Base-by-base conservation (phyloP, 2,113 vertebrate genomes). In the Eleginops maclovinus region DNA sequence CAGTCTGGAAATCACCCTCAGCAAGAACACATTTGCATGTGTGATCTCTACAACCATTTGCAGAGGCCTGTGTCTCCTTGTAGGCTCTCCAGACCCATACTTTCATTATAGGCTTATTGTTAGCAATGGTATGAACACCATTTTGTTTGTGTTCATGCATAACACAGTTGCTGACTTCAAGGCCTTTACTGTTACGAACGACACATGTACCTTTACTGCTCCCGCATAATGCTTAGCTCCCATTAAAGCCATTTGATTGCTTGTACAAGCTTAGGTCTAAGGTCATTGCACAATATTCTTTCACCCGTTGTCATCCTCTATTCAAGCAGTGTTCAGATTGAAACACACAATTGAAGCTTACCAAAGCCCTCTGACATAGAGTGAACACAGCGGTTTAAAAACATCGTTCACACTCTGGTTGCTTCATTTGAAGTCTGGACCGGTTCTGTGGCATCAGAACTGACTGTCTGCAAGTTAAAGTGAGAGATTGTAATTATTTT, bases 401-500 rank as follows among this genome's bases (percentile, higher is more conserved):
- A 19, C 36, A 55, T 6, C 12, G n/a, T 68, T 15, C 10, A 28
- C 40, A 28, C 31, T 36, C 31, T 0, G 31, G 31, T 36, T 36
- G 8, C 31, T 36, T 36, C 8, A 36, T 36, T 36, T 9, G 24
- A n/a, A 12, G 41, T 36, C 2, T 6, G 16, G 41, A 69, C 9
- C n/a, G 26, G 7, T 14, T 12, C 22, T 22, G 19, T 24, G 26
- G 53, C 63, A 49, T 53, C 10, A 22, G 16, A 69, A 55, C 13
- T 2, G 0, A 36, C 31, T 61, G 51, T 70, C 28, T 65, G 21
- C 2, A 1, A 46, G 22, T 44, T 36, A 72, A 76, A 77, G 24
- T 40, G 59, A 51, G 22, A 66, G 40, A 68, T 64, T 73, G 17
- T 63, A 50, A 61, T 75, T 47, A 54, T 72, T 28, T 66, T 55